Conservation (phyloP, 2,113 vertebrate species). For the Tenebrosternarchus preto region DNA sequence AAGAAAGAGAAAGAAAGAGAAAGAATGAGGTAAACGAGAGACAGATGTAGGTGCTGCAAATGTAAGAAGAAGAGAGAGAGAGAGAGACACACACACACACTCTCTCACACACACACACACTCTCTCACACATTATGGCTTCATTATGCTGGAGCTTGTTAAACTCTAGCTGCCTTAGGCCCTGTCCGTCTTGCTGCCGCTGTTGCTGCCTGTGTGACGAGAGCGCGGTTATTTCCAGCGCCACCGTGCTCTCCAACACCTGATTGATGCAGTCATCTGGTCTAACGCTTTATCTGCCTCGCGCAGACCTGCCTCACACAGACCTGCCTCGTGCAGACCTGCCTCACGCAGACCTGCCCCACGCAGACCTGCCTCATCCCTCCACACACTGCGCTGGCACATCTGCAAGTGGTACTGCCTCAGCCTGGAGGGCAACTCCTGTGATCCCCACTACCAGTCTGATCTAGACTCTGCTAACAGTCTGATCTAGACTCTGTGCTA, state of each 20-base stretch:
- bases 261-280: constrained; percentile 35
- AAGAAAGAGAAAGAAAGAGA: constrained; percentile 3
- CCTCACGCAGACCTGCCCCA: background rate
- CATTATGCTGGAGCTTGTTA: constrained; percentile 55
- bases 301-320: background rate
- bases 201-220: constrained; percentile 29
- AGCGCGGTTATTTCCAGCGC: constrained; percentile 29
- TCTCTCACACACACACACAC: constrained; percentile 12
- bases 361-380: background rate
- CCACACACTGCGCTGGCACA: no score
- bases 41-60: no score
- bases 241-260: constrained; percentile 13
- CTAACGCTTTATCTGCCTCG: constrained; percentile 18
- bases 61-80: constrained; percentile 25
- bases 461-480: constrained; percentile 71
- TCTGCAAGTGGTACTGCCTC: background rate
- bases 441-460: constrained; percentile 59
- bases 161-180: constrained; percentile 43
- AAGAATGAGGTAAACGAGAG: background rate
- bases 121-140: constrained; percentile 4
- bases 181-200: constrained; percentile 16
- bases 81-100: constrained; percentile 50
- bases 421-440: background rate
- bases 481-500: constrained; percentile 66
- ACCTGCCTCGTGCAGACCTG: constrained; percentile 2